Conservation (phyloP, 2,888 invertebrate genomes). For the Cremastobaeus sp. region DNA sequence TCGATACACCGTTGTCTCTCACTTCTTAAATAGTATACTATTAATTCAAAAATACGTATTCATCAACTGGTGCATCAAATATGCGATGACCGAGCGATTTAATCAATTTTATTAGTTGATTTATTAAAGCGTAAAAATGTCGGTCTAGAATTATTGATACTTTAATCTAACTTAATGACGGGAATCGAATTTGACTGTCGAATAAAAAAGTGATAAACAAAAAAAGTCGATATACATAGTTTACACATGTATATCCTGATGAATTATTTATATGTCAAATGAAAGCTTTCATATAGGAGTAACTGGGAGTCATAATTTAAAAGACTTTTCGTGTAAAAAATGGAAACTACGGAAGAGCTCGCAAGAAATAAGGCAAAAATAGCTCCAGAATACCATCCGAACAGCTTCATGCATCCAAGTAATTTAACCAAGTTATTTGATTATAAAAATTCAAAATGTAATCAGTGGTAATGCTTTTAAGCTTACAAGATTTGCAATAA, state of each 20-base stretch:
- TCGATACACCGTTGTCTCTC: too few relatives aligned
- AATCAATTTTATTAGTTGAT: too few relatives aligned
- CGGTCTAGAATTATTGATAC: too few relatives aligned
- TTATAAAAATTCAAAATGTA: too few relatives aligned
- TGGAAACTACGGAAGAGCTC: constrained; percentile 15
- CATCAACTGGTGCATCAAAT: too few relatives aligned
- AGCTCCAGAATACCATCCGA: constrained; percentile 3
- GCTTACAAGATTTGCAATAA: background rate
- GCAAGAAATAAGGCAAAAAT: constrained; percentile 19
- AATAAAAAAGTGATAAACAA: constrained; percentile 6
- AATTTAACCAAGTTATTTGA: background rate
- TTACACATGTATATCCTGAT: constrained; percentile 19
- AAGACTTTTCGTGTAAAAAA: constrained; percentile 41
- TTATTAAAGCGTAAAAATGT: too few relatives aligned
- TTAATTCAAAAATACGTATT: too few relatives aligned
- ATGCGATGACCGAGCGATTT: too few relatives aligned
- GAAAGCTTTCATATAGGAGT: constrained; percentile 28
- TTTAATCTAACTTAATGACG: too few relatives aligned
- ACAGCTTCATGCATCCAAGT: constrained; percentile 9
- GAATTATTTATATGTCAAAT: constrained; percentile 35
- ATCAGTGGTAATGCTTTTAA: background rate
- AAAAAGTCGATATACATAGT: constrained; percentile 29
- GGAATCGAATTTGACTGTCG: too few relatives aligned
- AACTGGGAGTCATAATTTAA: constrained; percentile 42
- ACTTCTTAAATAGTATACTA: too few relatives aligned